Evolutionary conservation across 2,888 invertebrate species (phyloP).

Genomic region (Germaria angustata): DNA sequence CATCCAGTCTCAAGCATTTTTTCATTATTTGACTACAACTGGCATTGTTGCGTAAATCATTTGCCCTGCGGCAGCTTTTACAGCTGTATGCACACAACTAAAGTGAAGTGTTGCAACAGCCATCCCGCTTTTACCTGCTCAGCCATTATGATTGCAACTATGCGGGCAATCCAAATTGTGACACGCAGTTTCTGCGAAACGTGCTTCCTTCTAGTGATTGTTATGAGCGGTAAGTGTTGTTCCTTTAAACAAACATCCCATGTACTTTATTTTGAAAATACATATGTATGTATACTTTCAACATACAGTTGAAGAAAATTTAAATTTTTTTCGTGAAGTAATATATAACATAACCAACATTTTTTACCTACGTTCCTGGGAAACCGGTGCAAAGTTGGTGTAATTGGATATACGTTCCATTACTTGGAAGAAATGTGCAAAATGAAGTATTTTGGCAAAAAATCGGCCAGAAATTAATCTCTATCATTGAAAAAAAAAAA

Average conservation of each 20-base stretch:
- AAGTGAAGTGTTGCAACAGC: constrained; percentile 19
- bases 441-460: too few relatives aligned
- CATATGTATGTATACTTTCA: background rate
- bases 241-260: constrained; percentile 1
- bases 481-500: too few relatives aligned
- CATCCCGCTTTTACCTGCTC: constrained; percentile 1
- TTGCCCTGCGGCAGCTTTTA: constrained; percentile 15
- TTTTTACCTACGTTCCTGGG: too few relatives aligned
- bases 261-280: background rate
- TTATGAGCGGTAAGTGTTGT: constrained; percentile 75
- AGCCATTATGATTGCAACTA: constrained; percentile 51
- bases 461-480: too few relatives aligned
- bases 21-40: background rate
- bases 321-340: too few relatives aligned
- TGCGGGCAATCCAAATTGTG: constrained; percentile 61
- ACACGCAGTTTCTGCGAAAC: constrained; percentile 70
- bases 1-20: background rate
- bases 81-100: constrained; percentile 25
- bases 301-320: background rate
- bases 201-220: constrained; percentile 73
- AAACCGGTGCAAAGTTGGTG: too few relatives aligned
- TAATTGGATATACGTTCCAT: too few relatives aligned
- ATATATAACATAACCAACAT: too few relatives aligned
- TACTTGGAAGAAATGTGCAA: too few relatives aligned
- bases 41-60: constrained; percentile 20